A percentile compares a stretch with the other conserved stretches of the same genome.
Evolutionary conservation across 1,140 invertebrate species (phyloP).

Genomic region (Rhyacophila brunnea): DNA sequence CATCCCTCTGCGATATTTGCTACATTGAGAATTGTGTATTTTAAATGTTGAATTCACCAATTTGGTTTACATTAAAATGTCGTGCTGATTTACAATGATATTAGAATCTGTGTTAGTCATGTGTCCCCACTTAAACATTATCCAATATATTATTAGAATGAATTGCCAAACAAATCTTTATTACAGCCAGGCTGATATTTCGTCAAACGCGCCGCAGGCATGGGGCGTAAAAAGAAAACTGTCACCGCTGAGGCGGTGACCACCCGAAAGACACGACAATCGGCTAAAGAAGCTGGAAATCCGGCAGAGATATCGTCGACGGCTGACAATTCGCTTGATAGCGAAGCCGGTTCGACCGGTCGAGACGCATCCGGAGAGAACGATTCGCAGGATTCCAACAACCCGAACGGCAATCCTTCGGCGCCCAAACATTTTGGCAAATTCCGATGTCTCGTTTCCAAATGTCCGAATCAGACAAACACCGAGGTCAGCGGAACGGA

Average conservation of each 20-base stretch:
- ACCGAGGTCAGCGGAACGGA: conserved; percentile 47
- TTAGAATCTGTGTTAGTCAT: too few relatives aligned
- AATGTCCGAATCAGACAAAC: conserved; percentile 29
- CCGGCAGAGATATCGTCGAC: not conserved
- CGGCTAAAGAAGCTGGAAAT: conserved; percentile 3
- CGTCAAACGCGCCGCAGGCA: not conserved
- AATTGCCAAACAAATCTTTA: too few relatives aligned
- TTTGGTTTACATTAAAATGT: too few relatives aligned
- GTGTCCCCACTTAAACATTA: too few relatives aligned
- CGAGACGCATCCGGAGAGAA: conserved; percentile 28
- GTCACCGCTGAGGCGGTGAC: not conserved
- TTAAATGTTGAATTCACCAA: too few relatives aligned
- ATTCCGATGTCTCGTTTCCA: conserved; percentile 46
- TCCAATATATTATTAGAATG: too few relatives aligned
- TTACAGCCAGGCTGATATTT: too few relatives aligned
- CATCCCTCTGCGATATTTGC: too few relatives aligned
- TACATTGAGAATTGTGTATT: too few relatives aligned
- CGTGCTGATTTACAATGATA: too few relatives aligned
- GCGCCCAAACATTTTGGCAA: conserved; percentile 54
- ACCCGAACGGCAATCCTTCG: not conserved
- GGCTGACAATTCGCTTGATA: conserved; percentile 15
- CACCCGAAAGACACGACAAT: conserved; percentile 17
- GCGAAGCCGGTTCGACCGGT: conserved; percentile 6
- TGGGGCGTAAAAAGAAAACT: conserved; percentile 26
- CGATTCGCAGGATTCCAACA: conserved; percentile 26